Evolutionary conservation across 2,113 vertebrate species (phyloP).

Genomic region (Myrmophylax atrothorax): DNA sequence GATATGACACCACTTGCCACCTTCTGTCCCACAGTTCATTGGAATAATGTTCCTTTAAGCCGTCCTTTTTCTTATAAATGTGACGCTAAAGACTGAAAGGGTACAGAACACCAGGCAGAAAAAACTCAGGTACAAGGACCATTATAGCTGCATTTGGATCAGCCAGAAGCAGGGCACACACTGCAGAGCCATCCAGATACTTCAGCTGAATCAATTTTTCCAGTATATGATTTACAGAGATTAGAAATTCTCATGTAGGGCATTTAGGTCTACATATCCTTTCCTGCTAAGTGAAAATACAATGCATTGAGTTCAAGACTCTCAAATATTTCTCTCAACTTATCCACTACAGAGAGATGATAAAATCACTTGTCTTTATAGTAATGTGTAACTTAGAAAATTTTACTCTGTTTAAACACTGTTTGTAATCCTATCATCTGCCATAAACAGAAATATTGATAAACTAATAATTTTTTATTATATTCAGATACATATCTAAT

Average conservation of each 20-base stretch:
- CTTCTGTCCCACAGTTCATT: conserved; percentile 84
- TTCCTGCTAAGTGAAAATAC: neutral
- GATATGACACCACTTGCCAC: conserved; percentile 79
- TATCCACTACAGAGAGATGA: neutral
- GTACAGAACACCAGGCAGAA: conserved; percentile 81
- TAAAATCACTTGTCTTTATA: neutral
- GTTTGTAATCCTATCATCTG: neutral
- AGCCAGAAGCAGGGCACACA: conserved; percentile 78
- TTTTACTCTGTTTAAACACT: neutral
- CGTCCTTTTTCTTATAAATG: conserved; percentile 85
- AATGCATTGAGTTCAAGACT: neutral
- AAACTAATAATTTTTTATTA: neutral
- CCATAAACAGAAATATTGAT: neutral
- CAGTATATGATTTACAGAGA: conserved; percentile 69
- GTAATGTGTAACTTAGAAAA: neutral
- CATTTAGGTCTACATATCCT: conserved; percentile 75
- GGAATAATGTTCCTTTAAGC: conserved; percentile 83
- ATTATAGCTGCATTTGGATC: conserved; percentile 83
- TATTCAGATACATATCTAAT: neutral
- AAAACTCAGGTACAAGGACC: conserved; percentile 77
- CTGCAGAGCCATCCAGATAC: conserved; percentile 79
- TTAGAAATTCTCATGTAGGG: conserved; percentile 64
- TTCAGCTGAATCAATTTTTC: conserved; percentile 80
- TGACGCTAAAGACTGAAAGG: conserved; percentile 87
- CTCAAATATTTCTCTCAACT: neutral